phyloP scores from a whole-genome alignment of 2,113 vertebrate genomes.

The Lanius ludovicianus region DNA sequence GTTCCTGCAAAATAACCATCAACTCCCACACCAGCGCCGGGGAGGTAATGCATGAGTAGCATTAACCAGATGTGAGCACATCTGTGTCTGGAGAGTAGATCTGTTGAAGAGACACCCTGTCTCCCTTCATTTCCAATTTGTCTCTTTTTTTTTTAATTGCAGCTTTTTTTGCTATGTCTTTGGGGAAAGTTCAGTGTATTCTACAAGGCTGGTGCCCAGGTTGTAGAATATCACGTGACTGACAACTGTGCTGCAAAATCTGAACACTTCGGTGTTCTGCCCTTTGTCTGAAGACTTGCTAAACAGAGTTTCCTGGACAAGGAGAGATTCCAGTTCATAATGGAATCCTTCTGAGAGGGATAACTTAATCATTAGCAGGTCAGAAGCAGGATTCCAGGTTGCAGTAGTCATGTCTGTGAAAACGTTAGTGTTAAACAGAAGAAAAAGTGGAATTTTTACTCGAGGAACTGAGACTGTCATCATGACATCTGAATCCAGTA shows the following conservation, averaged over 20 bases:
- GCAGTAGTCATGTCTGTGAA: not conserved
- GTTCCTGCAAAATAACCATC: conserved; percentile 94
- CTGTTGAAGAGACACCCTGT: not conserved
- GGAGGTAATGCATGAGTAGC: conserved; percentile 75
- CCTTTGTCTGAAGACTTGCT: not conserved
- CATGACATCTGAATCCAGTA: not conserved
- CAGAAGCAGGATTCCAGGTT: not conserved
- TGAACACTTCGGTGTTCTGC: not conserved
- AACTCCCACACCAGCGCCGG: conserved; percentile 92
- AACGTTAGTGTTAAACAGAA: not conserved
- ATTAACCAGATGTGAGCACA: not conserved
- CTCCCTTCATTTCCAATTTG: not conserved
- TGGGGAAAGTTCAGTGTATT: not conserved
- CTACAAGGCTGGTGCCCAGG: not conserved
- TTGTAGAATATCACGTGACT: not conserved
- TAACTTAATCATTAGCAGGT: not conserved
- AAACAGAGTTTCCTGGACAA: not conserved
- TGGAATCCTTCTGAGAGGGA: not conserved
- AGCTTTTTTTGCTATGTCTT: not conserved
- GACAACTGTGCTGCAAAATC: not conserved
- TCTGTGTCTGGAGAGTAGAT: not conserved
- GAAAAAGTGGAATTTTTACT: not conserved
- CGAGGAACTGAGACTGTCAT: not conserved
- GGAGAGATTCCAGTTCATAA: not conserved
- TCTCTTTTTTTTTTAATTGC: fast-evolving